These are phyloP conservation scores for Synodontis membranacea DNA, from an alignment of 2,113 vertebrate species.

Conservation along the genomic window DNA sequence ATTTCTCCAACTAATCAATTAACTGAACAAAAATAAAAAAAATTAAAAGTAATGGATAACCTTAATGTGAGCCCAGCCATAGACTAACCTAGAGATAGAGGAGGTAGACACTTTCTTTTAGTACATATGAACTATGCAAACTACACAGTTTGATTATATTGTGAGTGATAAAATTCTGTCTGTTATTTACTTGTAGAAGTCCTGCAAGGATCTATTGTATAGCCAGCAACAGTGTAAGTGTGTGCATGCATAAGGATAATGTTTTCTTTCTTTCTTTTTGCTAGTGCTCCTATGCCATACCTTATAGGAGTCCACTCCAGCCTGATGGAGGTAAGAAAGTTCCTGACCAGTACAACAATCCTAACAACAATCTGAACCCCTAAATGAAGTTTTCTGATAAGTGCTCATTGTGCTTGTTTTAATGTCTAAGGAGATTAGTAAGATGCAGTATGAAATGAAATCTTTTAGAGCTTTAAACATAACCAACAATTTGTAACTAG, in stretches of 20 bases:
- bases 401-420: not conserved
- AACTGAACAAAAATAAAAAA: not conserved
- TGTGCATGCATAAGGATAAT: not conserved
- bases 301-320: conserved; percentile 54
- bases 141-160: not conserved
- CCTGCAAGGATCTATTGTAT: not conserved
- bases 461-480: not conserved
- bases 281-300: conserved; percentile 56
- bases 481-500: not conserved
- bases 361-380: not conserved
- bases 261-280: not conserved
- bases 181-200: not conserved
- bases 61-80: not conserved
- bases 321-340: conserved; percentile 53
- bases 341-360: not conserved
- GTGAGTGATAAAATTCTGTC: not conserved
- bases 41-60: not conserved
- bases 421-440: not conserved
- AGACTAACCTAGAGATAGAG: not conserved
- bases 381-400: not conserved
- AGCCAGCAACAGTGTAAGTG: too few relatives aligned
- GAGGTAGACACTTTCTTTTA: not conserved
- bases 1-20: conserved; percentile 20
- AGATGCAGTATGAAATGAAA: not conserved
- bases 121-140: not conserved